Percentiles rank a stretch among this genome's conserved stretches.
Conservation (phyloP, 2,113 vertebrate species). For the Centropus unirufus region DNA sequence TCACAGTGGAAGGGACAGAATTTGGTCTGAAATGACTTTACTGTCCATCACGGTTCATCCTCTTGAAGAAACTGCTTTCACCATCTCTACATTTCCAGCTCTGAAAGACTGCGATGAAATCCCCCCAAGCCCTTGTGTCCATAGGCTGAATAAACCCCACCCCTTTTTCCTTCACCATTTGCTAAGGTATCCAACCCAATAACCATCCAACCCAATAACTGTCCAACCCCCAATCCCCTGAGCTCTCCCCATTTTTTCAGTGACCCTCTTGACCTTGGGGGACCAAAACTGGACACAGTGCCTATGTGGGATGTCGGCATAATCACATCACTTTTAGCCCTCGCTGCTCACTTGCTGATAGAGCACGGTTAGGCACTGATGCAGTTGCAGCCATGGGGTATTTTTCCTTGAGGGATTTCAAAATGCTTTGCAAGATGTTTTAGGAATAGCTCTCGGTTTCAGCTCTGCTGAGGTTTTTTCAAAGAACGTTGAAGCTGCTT, state of each 20-base stretch:
- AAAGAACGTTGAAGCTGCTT: not conserved
- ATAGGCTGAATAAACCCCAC: not conserved
- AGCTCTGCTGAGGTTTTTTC: not conserved
- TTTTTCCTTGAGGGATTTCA: not conserved
- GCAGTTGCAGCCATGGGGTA: not conserved
- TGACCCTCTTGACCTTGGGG: not conserved
- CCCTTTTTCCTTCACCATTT: not conserved
- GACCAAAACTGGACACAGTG: not conserved
- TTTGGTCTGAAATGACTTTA: not conserved
- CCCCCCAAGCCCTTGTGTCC: rapidly evolving
- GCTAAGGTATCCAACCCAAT: not conserved
- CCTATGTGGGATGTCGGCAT: not conserved
- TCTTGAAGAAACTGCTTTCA: not conserved
- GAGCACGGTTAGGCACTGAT: not conserved
- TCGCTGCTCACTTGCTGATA: not conserved
- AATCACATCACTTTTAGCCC: not conserved
- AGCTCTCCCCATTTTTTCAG: not conserved
- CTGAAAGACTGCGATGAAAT: not conserved
- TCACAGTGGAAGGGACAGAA: not conserved
- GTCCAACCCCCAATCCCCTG: rapidly evolving
- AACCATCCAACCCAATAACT: not conserved
- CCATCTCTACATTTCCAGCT: not conserved
- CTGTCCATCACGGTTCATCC: not conserved
- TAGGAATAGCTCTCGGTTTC: not conserved
- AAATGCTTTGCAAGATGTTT: not conserved